Evolutionary conservation across 2,113 vertebrate genomes (phyloP).

Genomic region (Charadrius vociferus): DNA sequence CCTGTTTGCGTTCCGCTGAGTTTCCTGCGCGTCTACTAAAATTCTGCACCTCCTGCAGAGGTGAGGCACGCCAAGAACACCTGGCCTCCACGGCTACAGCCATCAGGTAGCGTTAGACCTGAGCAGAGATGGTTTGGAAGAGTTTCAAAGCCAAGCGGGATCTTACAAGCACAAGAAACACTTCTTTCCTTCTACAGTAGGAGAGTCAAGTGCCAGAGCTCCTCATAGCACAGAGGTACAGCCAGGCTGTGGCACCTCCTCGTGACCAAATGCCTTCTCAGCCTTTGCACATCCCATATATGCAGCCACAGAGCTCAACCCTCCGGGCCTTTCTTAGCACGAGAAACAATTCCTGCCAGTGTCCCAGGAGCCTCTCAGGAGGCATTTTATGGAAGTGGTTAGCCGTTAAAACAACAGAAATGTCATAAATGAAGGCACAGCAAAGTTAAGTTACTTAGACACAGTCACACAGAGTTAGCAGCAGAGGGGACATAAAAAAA

Average conservation of each 20-base stretch:
- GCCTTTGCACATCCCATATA: not conserved
- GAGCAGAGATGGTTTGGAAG: not conserved
- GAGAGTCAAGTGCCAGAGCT: not conserved
- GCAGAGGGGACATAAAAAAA: not conserved
- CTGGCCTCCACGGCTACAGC: not conserved
- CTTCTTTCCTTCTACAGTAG: not conserved
- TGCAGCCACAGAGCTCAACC: not conserved
- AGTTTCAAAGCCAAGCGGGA: not conserved
- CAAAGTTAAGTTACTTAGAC: not conserved
- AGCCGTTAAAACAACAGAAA: not conserved
- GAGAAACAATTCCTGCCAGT: not conserved
- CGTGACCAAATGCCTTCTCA: not conserved
- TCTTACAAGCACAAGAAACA: not conserved
- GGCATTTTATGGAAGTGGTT: too few species aligned
- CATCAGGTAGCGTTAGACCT: not conserved
- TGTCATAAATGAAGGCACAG: not conserved
- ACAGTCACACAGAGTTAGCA: not conserved
- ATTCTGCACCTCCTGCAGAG: not conserved
- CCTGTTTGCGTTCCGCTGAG: not conserved
- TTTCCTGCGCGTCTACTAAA: not conserved
- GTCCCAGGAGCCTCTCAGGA: not conserved
- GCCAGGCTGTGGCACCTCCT: not conserved
- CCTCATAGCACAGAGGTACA: not conserved
- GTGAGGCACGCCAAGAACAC: not conserved
- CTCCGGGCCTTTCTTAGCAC: not conserved